A percentile compares a stretch with the other conserved stretches of the same genome.
These are phyloP conservation scores for Psix sp. DNA, from an alignment of 1,140 invertebrate genomes.

Conservation along the genomic window DNA sequence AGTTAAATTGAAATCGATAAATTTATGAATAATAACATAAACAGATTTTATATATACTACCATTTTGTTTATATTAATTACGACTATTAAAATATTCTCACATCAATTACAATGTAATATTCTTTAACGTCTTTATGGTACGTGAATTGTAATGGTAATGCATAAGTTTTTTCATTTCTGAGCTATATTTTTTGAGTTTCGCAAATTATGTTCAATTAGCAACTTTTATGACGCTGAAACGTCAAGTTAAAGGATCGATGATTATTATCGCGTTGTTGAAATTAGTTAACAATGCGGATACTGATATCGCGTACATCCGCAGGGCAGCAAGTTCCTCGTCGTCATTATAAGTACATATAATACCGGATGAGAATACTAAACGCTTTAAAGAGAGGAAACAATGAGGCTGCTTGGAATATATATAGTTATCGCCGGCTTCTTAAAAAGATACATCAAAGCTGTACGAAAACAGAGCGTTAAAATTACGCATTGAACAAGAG, in stretches of 20 bases:
- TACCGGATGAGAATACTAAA: conserved; percentile 62
- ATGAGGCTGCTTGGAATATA: conserved; percentile 44
- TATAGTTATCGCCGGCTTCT: conserved; percentile 42
- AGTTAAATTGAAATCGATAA: too few species aligned
- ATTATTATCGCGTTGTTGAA: conserved; percentile 57
- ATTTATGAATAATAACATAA: too few species aligned
- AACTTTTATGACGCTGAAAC: conserved; percentile 55
- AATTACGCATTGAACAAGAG: conserved; percentile 51
- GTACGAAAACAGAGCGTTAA: conserved; percentile 53
- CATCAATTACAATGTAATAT: too few species aligned
- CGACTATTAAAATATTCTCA: too few species aligned
- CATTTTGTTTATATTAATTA: too few species aligned
- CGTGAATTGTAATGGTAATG: too few species aligned
- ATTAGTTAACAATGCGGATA: conserved; percentile 61
- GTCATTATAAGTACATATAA: conserved; percentile 58
- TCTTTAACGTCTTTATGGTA: too few species aligned
- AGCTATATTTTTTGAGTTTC: conserved; percentile 32
- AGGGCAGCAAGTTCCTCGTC: conserved; percentile 47
- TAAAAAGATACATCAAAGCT: conserved; percentile 43
- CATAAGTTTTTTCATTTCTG: conserved; percentile 21
- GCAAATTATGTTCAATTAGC: conserved; percentile 51
- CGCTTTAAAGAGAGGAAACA: conserved; percentile 54
- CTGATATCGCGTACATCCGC: conserved; percentile 60
- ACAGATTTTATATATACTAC: too few species aligned
- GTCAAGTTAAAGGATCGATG: conserved; percentile 38